Conservation (phyloP, 2,888 invertebrate genomes). For the Synanthedon myopaeformis region DNA sequence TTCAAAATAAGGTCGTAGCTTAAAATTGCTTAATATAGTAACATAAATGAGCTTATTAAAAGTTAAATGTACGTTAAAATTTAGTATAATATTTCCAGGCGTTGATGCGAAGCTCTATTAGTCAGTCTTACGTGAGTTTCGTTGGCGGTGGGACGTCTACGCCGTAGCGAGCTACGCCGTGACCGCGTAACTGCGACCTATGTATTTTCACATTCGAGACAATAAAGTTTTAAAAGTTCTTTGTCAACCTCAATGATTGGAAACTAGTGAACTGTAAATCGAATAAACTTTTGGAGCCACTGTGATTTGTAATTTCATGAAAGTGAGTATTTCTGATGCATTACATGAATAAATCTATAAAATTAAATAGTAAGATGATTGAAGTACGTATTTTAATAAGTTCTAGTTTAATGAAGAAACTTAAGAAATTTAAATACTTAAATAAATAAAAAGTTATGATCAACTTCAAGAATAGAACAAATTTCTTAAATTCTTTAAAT, state of each 20-base stretch:
- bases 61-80: too few species aligned
- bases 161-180: conserved; percentile 22
- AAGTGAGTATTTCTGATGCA: not conserved
- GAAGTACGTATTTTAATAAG: too few species aligned
- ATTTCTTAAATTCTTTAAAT: too few species aligned
- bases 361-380: too few species aligned
- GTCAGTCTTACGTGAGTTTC: conserved; percentile 34
- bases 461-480: too few species aligned
- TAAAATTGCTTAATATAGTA: too few species aligned
- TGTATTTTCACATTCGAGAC: conserved; percentile 9
- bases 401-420: too few species aligned
- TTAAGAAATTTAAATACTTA: too few species aligned
- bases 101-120: conserved; percentile 1
- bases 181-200: conserved; percentile 14
- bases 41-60: too few species aligned
- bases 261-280: conserved; percentile 3
- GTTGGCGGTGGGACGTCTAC: conserved; percentile 38
- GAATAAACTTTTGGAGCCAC: not conserved
- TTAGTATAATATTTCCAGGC: conserved; percentile 1
- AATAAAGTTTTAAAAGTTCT: conserved; percentile 19
- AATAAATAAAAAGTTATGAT: too few species aligned
- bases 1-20: too few species aligned
- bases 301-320: not conserved
- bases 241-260: conserved; percentile 9
- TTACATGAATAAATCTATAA: not conserved